Conservation (phyloP, 2,888 invertebrate species). For the Epiblema foenella region DNA sequence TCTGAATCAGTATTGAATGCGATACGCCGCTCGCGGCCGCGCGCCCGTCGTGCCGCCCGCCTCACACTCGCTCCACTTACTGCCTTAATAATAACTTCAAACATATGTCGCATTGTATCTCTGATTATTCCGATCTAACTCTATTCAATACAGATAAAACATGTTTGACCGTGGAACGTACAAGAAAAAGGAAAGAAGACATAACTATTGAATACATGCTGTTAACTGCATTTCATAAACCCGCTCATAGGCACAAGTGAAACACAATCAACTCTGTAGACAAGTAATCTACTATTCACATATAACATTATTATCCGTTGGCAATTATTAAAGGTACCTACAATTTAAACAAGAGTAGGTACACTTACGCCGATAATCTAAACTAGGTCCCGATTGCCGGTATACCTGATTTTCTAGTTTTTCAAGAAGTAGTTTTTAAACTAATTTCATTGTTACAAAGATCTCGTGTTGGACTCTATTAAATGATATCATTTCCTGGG, state of each 20-base stretch:
- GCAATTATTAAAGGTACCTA: conserved; percentile 44
- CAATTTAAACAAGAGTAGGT: conserved; percentile 63
- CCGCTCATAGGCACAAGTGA: conserved; percentile 14
- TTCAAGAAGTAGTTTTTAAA: conserved; percentile 69
- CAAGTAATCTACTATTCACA: conserved; percentile 16
- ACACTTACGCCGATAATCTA: conserved; percentile 61
- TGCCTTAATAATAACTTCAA: conserved; percentile 81
- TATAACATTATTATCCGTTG: conserved; percentile 25
- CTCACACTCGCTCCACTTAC: conserved; percentile 64
- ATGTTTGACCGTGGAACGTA: conserved; percentile 64
- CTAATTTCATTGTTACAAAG: conserved; percentile 67
- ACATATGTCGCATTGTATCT: conserved; percentile 80
- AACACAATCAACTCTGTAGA: conserved; percentile 41
- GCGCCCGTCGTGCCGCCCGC: conserved; percentile 49
- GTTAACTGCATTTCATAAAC: conserved; percentile 46
- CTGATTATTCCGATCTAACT: conserved; percentile 79
- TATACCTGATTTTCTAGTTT: conserved; percentile 70
- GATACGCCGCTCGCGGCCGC: conserved; percentile 58
- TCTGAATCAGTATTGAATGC: conserved; percentile 75
- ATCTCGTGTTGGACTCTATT: conserved; percentile 54
- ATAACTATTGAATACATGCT: conserved; percentile 48
- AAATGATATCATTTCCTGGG: conserved; percentile 65
- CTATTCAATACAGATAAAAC: conserved; percentile 77
- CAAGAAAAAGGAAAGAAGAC: conserved; percentile 59
- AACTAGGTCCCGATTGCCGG: conserved; percentile 69